Base-by-base conservation (phyloP, 2,888 invertebrate species). In the Dendrolimus pini region DNA sequence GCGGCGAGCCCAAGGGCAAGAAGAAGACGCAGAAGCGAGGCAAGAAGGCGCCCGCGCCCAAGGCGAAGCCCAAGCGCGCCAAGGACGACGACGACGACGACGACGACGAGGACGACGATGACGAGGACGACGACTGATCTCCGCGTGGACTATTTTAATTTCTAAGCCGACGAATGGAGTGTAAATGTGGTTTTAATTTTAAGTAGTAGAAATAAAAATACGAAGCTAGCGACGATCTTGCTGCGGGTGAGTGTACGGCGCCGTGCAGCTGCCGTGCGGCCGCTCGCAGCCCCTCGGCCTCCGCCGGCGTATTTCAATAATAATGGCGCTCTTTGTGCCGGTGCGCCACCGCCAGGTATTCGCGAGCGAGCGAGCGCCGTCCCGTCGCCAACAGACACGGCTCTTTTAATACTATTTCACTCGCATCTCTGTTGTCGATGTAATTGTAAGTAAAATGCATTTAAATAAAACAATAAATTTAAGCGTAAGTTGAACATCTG, bases 21-120 rank as follows among this genome's bases (percentile, higher is more conserved):
- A 90, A 87, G 65, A 84, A 85, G 68, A 80, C 79, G 62, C 85
- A 85, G 66, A 91, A 91, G 72, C 84, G 89, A 67, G 85, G 83
- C 71, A 80, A 78, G 73, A 85, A 85, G 56, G 67, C 70, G 67
- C 63, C 66, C 18, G 64, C 62, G 8, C 69, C 69, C n/a, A 61
- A 62, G 7, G 61, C 65, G 64, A 74, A 65, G 66, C 69, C 59
- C 59, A 76, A 69, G 72, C 79, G 69, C 77, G 90, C 73, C 81
- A 91, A 78, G 85, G 89, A 81, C 74, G 84, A 83, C 62, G 67
- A 78, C 7, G 91, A 91, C 55, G 91, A 92, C 55, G 89, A 89
- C 41, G 88, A 89, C 52, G 87, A 89, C 14, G 91, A 90, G 47
- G 92, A 92, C 55, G 89, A 90, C 62, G 85, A 86, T 54, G 91